Evolutionary conservation across 2,888 invertebrate species (phyloP), one percentile per base, ranked within the genome.

Genomic region (Pollenia griseotomentosa): DNA sequence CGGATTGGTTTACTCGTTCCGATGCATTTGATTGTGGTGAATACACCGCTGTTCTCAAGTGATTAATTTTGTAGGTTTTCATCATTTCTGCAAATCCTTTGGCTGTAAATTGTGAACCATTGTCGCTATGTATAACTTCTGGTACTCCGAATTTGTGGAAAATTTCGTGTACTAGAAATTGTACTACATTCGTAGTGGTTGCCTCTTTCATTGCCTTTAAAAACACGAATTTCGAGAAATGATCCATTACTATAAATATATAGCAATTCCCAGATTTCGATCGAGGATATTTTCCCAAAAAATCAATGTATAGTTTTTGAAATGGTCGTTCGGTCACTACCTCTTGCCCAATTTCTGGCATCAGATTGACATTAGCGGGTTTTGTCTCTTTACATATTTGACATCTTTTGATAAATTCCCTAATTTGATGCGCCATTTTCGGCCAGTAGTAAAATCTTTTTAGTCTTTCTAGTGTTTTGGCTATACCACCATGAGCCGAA

Each of bases 301-400:
- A 71, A 57, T 71, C 71, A 0, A 71, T n/a, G 6, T 71, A 71
- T 53, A 71, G 6, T 16, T 71, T 55, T 19, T 74, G 61, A 6
- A 74, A 74, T n/a, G 75, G 75, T 1, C 63, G 9, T 11, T 75
- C 75, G 0, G 61, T 74, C 1, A 33, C 2, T 10, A 74, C 74
- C 12, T 61, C 48, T 8, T 23, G 14, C 6, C 75, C 75, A 14
- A 75, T 75, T 7, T 33, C 11, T 0, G 63, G 61, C 33, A 59
- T 74, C 19, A 19, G 19, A 19, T 44, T n/a, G 40, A 9, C 19
- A 19, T 55, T 55, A 7, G 16, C 6, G 1, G 73, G 9, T 59
- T 73, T 73, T 2, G 73, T 59, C 8, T 73, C 73, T 23, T 59
- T 73, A 16, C 73, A 73, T 0, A 55, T 55, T 11, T 42, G 42